These are phyloP conservation scores for Cryptotermes secundus DNA, from an alignment of 1,140 invertebrate genomes.

Conservation along the genomic window DNA sequence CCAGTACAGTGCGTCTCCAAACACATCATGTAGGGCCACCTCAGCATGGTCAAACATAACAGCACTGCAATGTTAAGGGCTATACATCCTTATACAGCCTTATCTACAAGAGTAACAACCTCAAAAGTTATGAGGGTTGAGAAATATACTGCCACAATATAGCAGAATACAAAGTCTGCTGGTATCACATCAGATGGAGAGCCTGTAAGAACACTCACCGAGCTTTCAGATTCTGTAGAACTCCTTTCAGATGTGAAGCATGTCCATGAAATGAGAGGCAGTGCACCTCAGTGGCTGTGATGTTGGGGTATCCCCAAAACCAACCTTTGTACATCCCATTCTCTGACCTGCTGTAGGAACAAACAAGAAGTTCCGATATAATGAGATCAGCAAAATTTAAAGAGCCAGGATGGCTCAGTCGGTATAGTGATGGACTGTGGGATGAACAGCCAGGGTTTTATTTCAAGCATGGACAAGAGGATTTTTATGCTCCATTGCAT, in stretches of 20 bases:
- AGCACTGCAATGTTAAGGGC: conserved; percentile 53
- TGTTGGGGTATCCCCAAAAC: conserved; percentile 65
- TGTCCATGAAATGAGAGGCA: conserved; percentile 87
- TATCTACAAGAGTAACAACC: background rate
- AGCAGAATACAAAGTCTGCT: no score
- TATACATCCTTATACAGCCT: background rate
- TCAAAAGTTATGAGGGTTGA: no score
- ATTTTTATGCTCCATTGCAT: no score
- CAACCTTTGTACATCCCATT: conserved; percentile 47
- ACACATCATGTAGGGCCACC: conserved; percentile 82
- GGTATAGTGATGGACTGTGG: no score
- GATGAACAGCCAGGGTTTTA: no score
- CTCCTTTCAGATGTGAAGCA: conserved; percentile 60
- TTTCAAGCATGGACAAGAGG: no score
- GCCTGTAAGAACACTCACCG: background rate
- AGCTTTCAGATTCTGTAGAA: conserved; percentile 46
- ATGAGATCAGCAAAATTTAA: no score
- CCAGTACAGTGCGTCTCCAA: conserved; percentile 84
- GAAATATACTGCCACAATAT: no score
- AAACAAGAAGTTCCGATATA: no score
- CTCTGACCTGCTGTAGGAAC: conserved; percentile 40
- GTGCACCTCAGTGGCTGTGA: conserved; percentile 63
- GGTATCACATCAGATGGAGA: no score
- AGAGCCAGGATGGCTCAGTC: no score
- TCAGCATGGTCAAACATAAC: conserved; percentile 86